Base-by-base conservation (phyloP, 2,888 invertebrate genomes). In the Bombyx huttoni region DNA sequence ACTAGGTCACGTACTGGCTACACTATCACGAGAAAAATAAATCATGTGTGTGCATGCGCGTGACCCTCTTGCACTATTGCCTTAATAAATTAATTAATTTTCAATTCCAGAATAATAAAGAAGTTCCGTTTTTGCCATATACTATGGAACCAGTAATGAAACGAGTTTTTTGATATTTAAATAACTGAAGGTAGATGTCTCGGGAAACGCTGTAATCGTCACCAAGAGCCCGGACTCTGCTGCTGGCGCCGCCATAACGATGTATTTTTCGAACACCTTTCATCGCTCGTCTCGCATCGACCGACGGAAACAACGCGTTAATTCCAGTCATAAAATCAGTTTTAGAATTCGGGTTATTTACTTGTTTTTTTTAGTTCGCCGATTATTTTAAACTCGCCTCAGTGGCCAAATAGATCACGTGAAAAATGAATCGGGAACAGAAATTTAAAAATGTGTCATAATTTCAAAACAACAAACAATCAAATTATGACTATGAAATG, bases 261-360 rank as follows among this genome's bases (percentile, higher is more conserved):
- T 81, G 81, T 86, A 83, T 85, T 85, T 83, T 82, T 78, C 81
- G 78, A 81, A 74, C 86, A 81, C 83, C 86, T 88, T 85, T 88
- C 88, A 86, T 76, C 86, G 82, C 85, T 78, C 82, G 78, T 81
- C 85, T 78, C 86, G 78, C 84, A 84, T 83, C 86, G 78, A 78
- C 81, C 83, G 85, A 81, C 87, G 88, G 88, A 88, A 88, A 88
- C 86, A 85, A 87, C 86, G 80, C 86, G 88, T 88, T 88, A 87
- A 87, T 87, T 87, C 87, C 83, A 85, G 86, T 87, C 87, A 85
- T 88, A 87, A 88, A 88, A 87, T 87, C 88, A 79, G 78, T 84
- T 87, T 87, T 86, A 87, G 88, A 85, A 87, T 85, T 84, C 83
- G 81, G 85, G 83, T 85, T 86, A 86, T 87, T 87, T 87, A 86